A percentile compares a stretch with the other conserved stretches of the same genome.
These are phyloP conservation scores for Labrus mixtus DNA, from an alignment of 2,113 vertebrate species.

Conservation along the genomic window DNA sequence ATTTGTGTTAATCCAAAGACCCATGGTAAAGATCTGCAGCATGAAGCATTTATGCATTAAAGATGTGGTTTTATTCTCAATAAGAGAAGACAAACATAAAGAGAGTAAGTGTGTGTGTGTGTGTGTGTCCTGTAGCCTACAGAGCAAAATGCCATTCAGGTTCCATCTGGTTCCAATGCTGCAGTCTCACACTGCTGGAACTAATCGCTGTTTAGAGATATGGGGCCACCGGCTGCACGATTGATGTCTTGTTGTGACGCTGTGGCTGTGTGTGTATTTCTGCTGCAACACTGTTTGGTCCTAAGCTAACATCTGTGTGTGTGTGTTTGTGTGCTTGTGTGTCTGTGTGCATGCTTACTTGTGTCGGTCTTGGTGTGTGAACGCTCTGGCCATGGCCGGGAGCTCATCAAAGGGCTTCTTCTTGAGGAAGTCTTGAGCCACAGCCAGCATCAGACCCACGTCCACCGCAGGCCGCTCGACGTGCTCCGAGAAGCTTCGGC, in stretches of 20 bases:
- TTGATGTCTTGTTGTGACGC: constrained; percentile 73
- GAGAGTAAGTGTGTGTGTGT: background rate
- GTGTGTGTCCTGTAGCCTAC: constrained; percentile 40
- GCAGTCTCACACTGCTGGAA: constrained; percentile 75
- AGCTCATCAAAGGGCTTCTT: constrained; percentile 89
- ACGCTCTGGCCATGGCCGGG: constrained; percentile 75
- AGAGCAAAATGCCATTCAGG: constrained; percentile 54
- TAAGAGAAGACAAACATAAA: background rate
- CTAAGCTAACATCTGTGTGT: constrained; percentile 11
- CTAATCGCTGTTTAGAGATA: constrained; percentile 76
- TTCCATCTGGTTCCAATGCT: constrained; percentile 85
- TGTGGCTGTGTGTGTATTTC: constrained; percentile 37
- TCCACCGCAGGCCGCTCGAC: constrained; percentile 68
- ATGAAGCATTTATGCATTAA: background rate
- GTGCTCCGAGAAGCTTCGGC: constrained; percentile 79
- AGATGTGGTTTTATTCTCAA: background rate
- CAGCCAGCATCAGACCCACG: constrained; percentile 78
- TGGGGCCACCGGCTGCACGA: constrained; percentile 70
- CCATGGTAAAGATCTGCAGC: constrained; percentile 17
- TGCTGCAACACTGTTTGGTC: constrained; percentile 16
- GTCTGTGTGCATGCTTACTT: constrained; percentile 78
- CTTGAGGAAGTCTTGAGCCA: constrained; percentile 87
- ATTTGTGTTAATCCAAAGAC: background rate
- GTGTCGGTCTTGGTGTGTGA: constrained; percentile 83
- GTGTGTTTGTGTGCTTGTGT: background rate